phyloP scores from a whole-genome alignment of 2,113 vertebrate species.

The Lamprotornis superbus region DNA sequence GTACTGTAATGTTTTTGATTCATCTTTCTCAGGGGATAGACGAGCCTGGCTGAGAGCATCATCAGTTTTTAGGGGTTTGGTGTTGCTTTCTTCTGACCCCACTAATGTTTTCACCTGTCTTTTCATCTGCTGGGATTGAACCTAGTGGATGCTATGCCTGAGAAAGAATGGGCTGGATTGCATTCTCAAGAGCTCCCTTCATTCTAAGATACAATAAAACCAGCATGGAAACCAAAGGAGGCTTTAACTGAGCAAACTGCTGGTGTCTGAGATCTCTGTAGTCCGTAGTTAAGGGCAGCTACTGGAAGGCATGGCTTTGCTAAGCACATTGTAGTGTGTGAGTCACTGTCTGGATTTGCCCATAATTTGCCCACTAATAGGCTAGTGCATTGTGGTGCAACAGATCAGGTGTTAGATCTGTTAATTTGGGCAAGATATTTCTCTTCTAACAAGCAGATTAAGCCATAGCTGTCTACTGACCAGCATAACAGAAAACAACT shows the following conservation, averaged over 20 bases:
- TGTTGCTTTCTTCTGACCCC: not conserved
- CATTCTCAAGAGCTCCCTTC: not conserved
- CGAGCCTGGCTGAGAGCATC: not conserved
- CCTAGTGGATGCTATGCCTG: not conserved
- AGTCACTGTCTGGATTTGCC: not conserved
- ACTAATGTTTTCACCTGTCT: not conserved
- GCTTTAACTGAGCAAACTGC: not conserved
- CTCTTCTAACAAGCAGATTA: not conserved
- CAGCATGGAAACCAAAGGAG: not conserved
- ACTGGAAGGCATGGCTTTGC: not conserved
- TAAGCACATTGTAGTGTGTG: not conserved
- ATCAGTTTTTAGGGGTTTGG: not conserved
- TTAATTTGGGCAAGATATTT: conserved; percentile 14
- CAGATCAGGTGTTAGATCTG: not conserved
- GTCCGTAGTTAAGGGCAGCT: not conserved
- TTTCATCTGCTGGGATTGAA: not conserved
- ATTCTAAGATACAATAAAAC: not conserved
- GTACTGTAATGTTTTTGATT: not conserved
- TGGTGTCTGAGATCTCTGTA: not conserved
- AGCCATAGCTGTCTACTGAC: not conserved
- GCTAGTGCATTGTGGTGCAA: not conserved
- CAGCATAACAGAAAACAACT: not conserved
- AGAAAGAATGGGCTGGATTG: not conserved
- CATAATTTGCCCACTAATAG: not conserved
- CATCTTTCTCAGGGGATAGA: not conserved